These are phyloP conservation scores for Mola mola DNA, from an alignment of 2,113 vertebrate species.

Conservation along the genomic window DNA sequence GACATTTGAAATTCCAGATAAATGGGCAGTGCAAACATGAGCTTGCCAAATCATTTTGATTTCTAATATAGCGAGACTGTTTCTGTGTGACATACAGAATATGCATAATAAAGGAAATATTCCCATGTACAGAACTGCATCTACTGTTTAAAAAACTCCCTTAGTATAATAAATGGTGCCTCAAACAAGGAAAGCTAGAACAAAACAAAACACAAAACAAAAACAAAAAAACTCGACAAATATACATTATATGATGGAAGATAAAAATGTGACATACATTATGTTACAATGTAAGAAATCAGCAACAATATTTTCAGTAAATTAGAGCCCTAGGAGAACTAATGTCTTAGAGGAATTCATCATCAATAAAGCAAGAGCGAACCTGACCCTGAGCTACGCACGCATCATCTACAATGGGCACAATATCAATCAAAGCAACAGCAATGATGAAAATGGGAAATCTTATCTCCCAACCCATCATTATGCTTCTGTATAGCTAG, in stretches of 20 bases:
- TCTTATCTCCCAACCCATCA: slow-evolving; percentile 11
- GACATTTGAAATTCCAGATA: slow-evolving; percentile 63
- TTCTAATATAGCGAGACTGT: slow-evolving; percentile 41
- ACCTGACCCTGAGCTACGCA: slow-evolving; percentile 54
- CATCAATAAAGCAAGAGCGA: slow-evolving; percentile 41
- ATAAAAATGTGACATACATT: slow-evolving; percentile 41
- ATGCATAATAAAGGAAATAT: slow-evolving; percentile 47
- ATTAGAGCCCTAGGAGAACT: slow-evolving; percentile 64
- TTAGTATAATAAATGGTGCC: slow-evolving; percentile 39
- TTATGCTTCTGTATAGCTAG: slow-evolving; percentile 2
- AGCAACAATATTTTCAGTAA: slow-evolving; percentile 70
- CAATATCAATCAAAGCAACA: slow-evolving; percentile 15
- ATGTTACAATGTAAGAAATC: slow-evolving; percentile 57
- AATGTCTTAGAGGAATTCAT: slow-evolving; percentile 44
- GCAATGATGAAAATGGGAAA: slow-evolving; percentile 12
- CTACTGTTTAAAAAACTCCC: slow-evolving; percentile 43
- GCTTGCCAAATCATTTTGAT: slow-evolving; percentile 40
- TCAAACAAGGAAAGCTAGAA: slow-evolving; percentile 43
- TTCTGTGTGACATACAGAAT: slow-evolving; percentile 56
- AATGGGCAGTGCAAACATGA: slow-evolving; percentile 48
- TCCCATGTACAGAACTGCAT: slow-evolving; percentile 36
- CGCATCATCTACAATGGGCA: slow-evolving; percentile 26
- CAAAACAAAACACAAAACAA: slow-evolving; percentile 2
- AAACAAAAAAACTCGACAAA: slow-evolving; percentile 40
- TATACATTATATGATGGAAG: slow-evolving; percentile 67